A percentile compares a stretch with the other conserved stretches of the same genome.
Evolutionary conservation across 2,113 vertebrate genomes (phyloP).

Genomic region (Pseudorhombus dupliciocellatus): DNA sequence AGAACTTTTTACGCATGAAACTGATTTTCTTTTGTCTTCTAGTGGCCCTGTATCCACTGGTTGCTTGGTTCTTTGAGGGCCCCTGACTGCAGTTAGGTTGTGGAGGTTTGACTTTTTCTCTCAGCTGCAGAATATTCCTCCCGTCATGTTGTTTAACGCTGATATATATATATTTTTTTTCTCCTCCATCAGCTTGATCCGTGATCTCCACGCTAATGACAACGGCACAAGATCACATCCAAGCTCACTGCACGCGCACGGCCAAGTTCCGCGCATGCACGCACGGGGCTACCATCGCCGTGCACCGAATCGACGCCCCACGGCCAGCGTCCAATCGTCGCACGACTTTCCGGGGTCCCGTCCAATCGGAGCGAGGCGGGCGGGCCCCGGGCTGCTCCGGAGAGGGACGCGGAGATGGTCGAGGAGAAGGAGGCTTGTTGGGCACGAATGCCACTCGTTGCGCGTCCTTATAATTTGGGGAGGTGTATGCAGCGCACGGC

Average conservation of each 20-base stretch:
- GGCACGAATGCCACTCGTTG: constrained; percentile 79
- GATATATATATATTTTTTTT: constrained; percentile 50
- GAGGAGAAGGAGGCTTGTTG: constrained; percentile 71
- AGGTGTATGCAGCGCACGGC: constrained; percentile 79
- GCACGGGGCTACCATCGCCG: background rate
- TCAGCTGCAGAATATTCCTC: constrained; percentile 30
- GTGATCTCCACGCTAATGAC: constrained; percentile 66
- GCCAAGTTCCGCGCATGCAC: constrained; percentile 33
- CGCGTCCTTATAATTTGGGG: constrained; percentile 77
- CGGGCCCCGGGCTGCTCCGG: constrained; percentile 54
- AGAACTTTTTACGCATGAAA: background rate
- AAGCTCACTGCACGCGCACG: constrained; percentile 39
- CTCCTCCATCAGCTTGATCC: constrained; percentile 60
- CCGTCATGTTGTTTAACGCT: constrained; percentile 31
- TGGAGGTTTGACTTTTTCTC: constrained; percentile 33
- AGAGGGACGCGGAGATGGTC: constrained; percentile 70
- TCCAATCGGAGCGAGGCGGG: constrained; percentile 67
- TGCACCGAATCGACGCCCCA: constrained; percentile 60
- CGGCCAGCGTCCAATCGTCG: constrained; percentile 53
- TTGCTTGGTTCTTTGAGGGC: background rate
- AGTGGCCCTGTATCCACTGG: background rate
- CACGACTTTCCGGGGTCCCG: background rate
- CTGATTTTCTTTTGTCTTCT: background rate
- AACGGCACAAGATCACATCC: constrained; percentile 68
- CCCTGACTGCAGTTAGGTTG: background rate